phyloP scores from a whole-genome alignment of 2,113 vertebrate species.

The Ancistrus triradiatus region DNA sequence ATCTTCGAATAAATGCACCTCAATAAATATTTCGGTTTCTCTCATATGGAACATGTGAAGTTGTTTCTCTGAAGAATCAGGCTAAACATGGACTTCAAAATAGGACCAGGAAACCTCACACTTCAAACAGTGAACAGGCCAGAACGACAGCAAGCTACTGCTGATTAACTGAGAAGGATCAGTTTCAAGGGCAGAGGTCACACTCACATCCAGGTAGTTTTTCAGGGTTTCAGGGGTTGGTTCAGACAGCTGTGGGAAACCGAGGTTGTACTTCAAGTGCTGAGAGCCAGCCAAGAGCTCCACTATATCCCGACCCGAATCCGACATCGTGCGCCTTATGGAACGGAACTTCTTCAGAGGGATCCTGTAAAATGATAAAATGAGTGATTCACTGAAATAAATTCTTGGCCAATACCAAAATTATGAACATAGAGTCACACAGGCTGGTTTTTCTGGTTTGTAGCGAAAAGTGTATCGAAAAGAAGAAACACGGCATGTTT shows the following conservation, averaged over 20 bases:
- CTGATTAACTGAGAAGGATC: not conserved
- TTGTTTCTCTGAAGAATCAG: too few species aligned
- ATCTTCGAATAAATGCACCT: too few species aligned
- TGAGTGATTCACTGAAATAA: too few species aligned
- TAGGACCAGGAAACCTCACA: not conserved
- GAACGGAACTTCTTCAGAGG: conserved; percentile 83
- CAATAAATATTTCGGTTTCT: too few species aligned
- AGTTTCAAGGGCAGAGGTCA: not conserved
- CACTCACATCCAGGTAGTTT: conserved; percentile 87
- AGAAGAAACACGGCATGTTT: too few species aligned
- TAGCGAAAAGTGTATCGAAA: too few species aligned
- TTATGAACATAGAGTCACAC: too few species aligned
- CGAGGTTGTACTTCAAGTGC: conserved; percentile 74
- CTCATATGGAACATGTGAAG: too few species aligned
- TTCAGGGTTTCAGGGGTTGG: conserved; percentile 84
- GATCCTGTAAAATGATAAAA: conserved; percentile 71
- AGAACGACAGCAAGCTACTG: conserved; percentile 4
- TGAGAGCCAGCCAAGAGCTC: conserved; percentile 58
- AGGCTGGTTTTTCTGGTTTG: too few species aligned
- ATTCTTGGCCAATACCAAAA: too few species aligned
- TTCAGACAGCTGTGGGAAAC: conserved; percentile 54
- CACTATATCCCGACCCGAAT: conserved; percentile 63
- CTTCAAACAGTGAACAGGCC: not conserved
- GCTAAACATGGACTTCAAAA: not conserved
- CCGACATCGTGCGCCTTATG: conserved; percentile 70